Evolutionary conservation across 2,888 invertebrate genomes (phyloP), one percentile per base, ranked within the genome.

Genomic region (Gonocerus acuteangulatus): DNA sequence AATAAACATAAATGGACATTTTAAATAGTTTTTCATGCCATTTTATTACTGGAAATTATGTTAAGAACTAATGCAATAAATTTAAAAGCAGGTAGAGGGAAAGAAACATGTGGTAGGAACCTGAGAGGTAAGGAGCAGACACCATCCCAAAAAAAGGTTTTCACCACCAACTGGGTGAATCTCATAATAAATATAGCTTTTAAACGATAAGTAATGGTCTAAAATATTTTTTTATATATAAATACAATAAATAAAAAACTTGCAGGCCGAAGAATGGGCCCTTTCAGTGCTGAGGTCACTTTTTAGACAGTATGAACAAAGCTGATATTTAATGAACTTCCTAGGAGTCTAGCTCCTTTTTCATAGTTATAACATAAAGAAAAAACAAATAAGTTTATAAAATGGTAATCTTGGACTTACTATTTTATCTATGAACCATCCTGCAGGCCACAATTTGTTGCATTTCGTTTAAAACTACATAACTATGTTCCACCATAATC

Each of bases 401-500:
- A 23, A 6, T 21, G 23, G 15, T 27, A 15, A 39, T 18, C 27
- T 57, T 23, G 11, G 19, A 57, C 57, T 57, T 15, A 57, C 57
- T 32, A 27, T 57, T 44, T 22, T 23, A 47, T 45, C 57, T 45
- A 18, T 19, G 27, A 57, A 23, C 45, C 19, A 44, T 47, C 27
- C 15, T 44, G 19, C 27, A 22, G 16, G 34, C 23, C 27, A 32
- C 47, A 45, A 47, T 45, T 47, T 19, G 44, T 42, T 18, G 57
- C 21, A 45, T 47, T 36, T 57, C 45, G 34, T 42, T 57, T 19
- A 57, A 57, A 57, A 19, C 57, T 47, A 27, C 44, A 45, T 45
- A 57, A 45, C 45, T 57, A 47, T 57, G 34, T 47, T 57, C 57
- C 57, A 57, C 57, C 57, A 57, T 57, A 57, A 57, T 57, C 57